Evolutionary conservation across 2,113 vertebrate species (phyloP), one percentile per base, ranked within the genome.

Genomic region (Dascyllus trimaculatus): DNA sequence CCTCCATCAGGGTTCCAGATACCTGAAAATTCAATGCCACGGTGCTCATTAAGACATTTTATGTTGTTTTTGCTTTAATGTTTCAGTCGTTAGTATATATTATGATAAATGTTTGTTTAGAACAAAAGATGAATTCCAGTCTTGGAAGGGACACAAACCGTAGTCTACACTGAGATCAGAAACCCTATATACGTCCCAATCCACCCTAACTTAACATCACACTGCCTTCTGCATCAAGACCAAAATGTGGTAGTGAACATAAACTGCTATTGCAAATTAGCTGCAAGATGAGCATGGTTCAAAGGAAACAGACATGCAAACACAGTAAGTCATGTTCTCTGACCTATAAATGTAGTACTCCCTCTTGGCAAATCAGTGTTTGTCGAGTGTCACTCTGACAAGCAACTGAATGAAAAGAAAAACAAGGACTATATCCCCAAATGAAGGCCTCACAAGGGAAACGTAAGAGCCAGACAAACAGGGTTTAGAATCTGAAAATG

Each of bases 301-400:
- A 49, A 59, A 4, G 15, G 35, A 64, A 18, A 58, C 57, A 46
- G 32, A 46, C 10, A 15, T 32, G 25, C 18, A 59, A 51, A 66
- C 57, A 48, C 49, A 43, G 53, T 43, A 29, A 22, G 71, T 21
- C 35, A 68, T 75, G 54, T 57, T 56, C 21, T 11, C 49, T 69
- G 52, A 78, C 48, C 60, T 61, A 57, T 29, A 43, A 75, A 75
- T 62, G 14, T 68, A 53, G 45, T 46, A 73, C 38, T 77, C 78
- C 51, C 73, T 76, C 58, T 60, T 68, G 72, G 5, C 49, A 76
- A 76, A 58, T 72, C 14, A 40, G 21, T 40, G 22, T 60, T 82
- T 64, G 40, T 59, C 62, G 25, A 26, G 22, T 53, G 25, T 73
- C 51, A 48, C 61, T 58, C 43, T 64, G 73, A 63, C 68, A 58